Conservation (phyloP, 2,113 vertebrate genomes). For the Pseudorhombus dupliciocellatus region DNA sequence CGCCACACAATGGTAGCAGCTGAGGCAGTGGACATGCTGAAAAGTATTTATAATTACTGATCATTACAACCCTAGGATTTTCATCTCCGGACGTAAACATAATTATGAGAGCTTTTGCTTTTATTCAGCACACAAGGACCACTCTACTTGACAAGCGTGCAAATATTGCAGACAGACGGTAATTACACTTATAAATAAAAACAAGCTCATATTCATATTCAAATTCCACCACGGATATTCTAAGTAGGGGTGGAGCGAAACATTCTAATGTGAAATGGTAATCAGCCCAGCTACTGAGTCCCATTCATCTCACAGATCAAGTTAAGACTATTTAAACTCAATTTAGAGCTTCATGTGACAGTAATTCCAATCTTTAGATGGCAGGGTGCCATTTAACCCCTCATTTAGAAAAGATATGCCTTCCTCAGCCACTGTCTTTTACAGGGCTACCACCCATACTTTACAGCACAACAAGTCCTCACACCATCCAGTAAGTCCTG, state of each 20-base stretch:
- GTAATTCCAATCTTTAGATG: constrained; percentile 74
- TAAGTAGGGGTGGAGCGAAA: constrained; percentile 59
- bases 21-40: constrained; percentile 69
- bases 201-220: constrained; percentile 78
- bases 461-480: constrained; percentile 52
- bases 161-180: constrained; percentile 79
- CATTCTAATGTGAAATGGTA: constrained; percentile 65
- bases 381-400: constrained; percentile 79
- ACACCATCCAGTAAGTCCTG: constrained; percentile 35
- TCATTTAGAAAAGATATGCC: constrained; percentile 76
- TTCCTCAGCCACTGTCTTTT: constrained; percentile 69
- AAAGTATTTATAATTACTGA: constrained; percentile 87
- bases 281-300: constrained; percentile 61
- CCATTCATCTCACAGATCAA: constrained; percentile 80
- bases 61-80: constrained; percentile 84
- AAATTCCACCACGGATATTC: constrained; percentile 70
- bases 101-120: constrained; percentile 82
- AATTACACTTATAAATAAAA: constrained; percentile 82
- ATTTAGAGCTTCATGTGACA: constrained; percentile 77
- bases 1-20: constrained; percentile 75
- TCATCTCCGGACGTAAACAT: constrained; percentile 82
- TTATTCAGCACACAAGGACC: constrained; percentile 73
- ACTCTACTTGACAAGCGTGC: constrained; percentile 79
- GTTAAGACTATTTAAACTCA: constrained; percentile 81
- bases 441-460: constrained; percentile 52